A percentile compares a stretch with the other conserved stretches of the same genome.
Evolutionary conservation across 92 coral and sea anemone species (phyloP).

Genomic region (Zoanthus solanderi): DNA sequence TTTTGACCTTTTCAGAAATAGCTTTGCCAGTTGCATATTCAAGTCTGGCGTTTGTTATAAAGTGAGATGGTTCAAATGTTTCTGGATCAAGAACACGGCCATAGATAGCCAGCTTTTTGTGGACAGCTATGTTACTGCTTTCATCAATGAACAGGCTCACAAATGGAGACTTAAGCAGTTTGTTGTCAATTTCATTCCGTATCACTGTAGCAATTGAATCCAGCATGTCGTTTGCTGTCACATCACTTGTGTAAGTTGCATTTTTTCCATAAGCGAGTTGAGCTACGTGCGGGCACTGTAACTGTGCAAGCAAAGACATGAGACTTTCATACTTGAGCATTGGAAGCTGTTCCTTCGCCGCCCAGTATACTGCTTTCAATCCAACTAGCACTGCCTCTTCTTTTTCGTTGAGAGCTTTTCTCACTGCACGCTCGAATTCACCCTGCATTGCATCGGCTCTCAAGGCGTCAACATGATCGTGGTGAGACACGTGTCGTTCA

Average conservation of each 20-base stretch:
- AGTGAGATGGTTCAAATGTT: slow-evolving; percentile 48
- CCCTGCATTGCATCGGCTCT: slow-evolving; percentile 56
- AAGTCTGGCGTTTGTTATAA: slow-evolving; percentile 50
- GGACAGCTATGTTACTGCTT: slow-evolving; percentile 44
- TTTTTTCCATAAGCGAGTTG: slow-evolving; percentile 48
- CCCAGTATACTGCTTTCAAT: slow-evolving; percentile 55
- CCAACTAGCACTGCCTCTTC: slow-evolving; percentile 57
- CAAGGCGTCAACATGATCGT: slow-evolving; percentile 58
- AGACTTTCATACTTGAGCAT: slow-evolving; percentile 51
- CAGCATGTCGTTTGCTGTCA: slow-evolving; percentile 46
- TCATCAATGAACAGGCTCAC: slow-evolving; percentile 55
- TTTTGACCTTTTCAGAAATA: slow-evolving; percentile 55
- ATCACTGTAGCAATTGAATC: slow-evolving; percentile 47
- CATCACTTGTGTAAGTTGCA: slow-evolving; percentile 51
- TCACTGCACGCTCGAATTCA: slow-evolving; percentile 60
- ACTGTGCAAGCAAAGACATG: slow-evolving; percentile 53
- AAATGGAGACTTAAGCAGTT: slow-evolving; percentile 49
- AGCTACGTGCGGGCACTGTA: slow-evolving; percentile 48
- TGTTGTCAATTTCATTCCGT: slow-evolving; percentile 44
- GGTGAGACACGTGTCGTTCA: slow-evolving; percentile 56
- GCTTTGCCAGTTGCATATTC: slow-evolving; percentile 48
- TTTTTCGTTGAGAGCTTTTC: slow-evolving; percentile 61
- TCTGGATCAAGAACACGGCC: slow-evolving; percentile 50
- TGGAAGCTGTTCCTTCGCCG: slow-evolving; percentile 57
- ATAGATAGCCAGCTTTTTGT: slow-evolving; percentile 52